Conservation (phyloP, 2,113 vertebrate genomes). For the Aegithalos caudatus region DNA sequence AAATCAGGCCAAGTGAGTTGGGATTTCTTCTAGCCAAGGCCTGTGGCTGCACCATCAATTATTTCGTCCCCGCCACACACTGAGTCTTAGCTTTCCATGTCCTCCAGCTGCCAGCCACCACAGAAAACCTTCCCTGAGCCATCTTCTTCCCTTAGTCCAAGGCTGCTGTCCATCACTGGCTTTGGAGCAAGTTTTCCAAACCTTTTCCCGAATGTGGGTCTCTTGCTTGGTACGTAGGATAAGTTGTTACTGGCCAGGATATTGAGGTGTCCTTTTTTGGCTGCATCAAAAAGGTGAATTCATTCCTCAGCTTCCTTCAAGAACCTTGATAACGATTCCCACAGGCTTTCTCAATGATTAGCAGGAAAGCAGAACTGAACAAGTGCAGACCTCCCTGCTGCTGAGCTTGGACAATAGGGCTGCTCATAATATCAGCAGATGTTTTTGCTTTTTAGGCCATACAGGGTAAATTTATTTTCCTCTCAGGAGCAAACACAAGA, state of each 20-base stretch:
- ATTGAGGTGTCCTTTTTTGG: neutral
- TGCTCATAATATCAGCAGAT: slow-evolving; percentile 59
- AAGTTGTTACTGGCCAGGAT: neutral
- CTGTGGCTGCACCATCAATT: neutral
- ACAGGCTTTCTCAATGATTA: neutral
- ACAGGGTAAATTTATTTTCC: slow-evolving; percentile 60
- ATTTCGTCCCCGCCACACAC: neutral
- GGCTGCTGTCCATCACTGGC: neutral
- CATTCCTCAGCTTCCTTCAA: neutral
- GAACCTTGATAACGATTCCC: slow-evolving; percentile 10
- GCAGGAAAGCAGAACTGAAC: slow-evolving; percentile 21
- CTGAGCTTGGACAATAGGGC: slow-evolving; percentile 41
- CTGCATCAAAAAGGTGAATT: neutral
- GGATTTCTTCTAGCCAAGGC: neutral
- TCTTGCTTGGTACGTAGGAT: accelerated
- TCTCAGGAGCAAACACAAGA: slow-evolving; percentile 36
- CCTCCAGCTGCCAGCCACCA: neutral
- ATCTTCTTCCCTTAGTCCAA: neutral
- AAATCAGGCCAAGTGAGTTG: neutral
- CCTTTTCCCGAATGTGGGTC: neutral
- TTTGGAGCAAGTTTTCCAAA: neutral
- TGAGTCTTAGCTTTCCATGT: neutral
- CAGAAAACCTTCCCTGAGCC: neutral
- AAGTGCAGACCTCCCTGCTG: slow-evolving; percentile 59
- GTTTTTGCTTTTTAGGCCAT: slow-evolving; percentile 51